Evolutionary conservation across 2,113 vertebrate species (phyloP).

Genomic region (Chaenocephalus aceratus): DNA sequence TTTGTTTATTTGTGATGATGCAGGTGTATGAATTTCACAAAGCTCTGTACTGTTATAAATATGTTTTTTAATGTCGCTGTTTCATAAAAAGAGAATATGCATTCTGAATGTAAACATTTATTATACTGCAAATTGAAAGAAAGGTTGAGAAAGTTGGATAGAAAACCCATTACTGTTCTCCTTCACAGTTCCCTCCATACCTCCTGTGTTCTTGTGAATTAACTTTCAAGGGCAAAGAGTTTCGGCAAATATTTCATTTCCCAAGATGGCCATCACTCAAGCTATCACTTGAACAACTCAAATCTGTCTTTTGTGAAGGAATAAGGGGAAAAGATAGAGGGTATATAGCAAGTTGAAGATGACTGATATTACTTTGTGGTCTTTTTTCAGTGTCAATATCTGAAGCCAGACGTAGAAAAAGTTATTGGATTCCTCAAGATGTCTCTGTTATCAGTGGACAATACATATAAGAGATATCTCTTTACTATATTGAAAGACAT

Average conservation of each 20-base stretch:
- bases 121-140: slow-evolving; percentile 27
- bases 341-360: slow-evolving; percentile 68
- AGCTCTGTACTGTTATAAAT: not conserved
- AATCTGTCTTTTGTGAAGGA: slow-evolving; percentile 66
- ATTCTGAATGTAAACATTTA: slow-evolving; percentile 16
- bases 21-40: not conserved
- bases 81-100: not conserved
- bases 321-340: slow-evolving; percentile 53
- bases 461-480: slow-evolving; percentile 16
- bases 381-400: slow-evolving; percentile 65
- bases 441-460: slow-evolving; percentile 38
- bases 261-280: slow-evolving; percentile 78
- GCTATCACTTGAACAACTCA: slow-evolving; percentile 73
- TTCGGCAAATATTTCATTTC: slow-evolving; percentile 80
- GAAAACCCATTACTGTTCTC: slow-evolving; percentile 64
- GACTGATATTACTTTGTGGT: slow-evolving; percentile 69
- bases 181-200: slow-evolving; percentile 47
- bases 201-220: slow-evolving; percentile 71
- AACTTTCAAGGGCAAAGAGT: slow-evolving; percentile 79
- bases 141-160: slow-evolving; percentile 46
- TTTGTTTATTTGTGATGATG: not conserved
- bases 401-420: slow-evolving; percentile 49
- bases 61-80: not conserved
- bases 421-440: slow-evolving; percentile 39
- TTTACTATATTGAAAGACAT: not conserved